A percentile compares a stretch with the other conserved stretches of the same genome.
Conservation (phyloP, 1,140 invertebrate genomes). For the Apocrypta bakeri region DNA sequence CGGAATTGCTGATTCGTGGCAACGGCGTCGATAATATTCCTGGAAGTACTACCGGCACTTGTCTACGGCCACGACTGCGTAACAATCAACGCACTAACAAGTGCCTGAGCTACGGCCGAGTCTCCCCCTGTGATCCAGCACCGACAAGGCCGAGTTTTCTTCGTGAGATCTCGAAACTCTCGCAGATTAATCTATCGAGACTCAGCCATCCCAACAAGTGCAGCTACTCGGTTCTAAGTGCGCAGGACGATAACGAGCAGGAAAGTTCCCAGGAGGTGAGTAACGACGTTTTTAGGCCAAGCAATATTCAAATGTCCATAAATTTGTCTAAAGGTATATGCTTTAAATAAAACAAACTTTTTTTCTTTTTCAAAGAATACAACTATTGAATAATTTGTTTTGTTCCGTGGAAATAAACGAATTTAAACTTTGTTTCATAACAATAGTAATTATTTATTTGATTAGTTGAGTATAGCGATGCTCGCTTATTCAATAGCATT, state of each 20-base stretch:
- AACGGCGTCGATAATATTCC: conserved; percentile 60
- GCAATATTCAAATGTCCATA: not conserved
- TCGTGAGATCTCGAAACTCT: conserved; percentile 83
- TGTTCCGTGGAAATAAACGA: no score
- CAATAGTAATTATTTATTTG: no score
- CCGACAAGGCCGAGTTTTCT: conserved; percentile 76
- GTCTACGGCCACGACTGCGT: not conserved
- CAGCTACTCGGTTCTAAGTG: conserved; percentile 82
- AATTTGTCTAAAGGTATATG: no score
- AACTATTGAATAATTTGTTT: no score
- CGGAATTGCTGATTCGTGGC: conserved; percentile 73
- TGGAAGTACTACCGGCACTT: not conserved
- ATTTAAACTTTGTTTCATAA: no score
- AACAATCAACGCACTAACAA: conserved; percentile 2
- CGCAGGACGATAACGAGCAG: conserved; percentile 79
- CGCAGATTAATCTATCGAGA: conserved; percentile 82
- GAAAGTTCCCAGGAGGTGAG: conserved; percentile 77
- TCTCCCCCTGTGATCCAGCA: conserved; percentile 64
- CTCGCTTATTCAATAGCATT: no score
- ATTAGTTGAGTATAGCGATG: no score
- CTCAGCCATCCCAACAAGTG: conserved; percentile 80
- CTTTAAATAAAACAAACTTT: no score
- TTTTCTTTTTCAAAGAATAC: no score
- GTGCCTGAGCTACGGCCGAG: conserved; percentile 55
- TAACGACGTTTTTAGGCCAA: not conserved